phyloP scores from a whole-genome alignment of 2,113 vertebrate genomes.

The Muntiacus reevesi region DNA sequence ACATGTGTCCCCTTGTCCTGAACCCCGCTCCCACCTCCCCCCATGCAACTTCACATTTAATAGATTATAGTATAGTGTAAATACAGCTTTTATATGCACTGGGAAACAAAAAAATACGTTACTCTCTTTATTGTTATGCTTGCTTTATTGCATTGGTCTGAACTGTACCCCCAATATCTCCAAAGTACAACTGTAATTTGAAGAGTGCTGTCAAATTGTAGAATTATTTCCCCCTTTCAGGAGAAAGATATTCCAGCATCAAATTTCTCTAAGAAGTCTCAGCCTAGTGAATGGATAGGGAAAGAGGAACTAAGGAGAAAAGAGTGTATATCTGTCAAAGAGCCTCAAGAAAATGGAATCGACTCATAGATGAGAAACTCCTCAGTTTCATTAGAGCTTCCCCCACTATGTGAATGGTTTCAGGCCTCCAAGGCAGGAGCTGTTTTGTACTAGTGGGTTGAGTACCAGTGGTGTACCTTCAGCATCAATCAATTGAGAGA shows the following conservation, averaged over 20 bases:
- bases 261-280: not conserved
- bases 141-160: not conserved
- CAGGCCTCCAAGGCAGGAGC: not conserved
- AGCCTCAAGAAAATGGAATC: not conserved
- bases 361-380: not conserved
- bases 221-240: not conserved
- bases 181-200: not conserved
- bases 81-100: not conserved
- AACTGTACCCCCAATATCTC: not conserved
- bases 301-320: not conserved
- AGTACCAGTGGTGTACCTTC: not conserved
- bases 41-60: not conserved
- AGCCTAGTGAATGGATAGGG: not conserved
- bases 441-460: not conserved
- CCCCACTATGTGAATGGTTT: not conserved
- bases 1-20: not conserved
- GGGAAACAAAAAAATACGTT: not conserved
- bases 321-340: not conserved
- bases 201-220: not conserved
- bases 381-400: not conserved
- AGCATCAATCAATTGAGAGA: not conserved
- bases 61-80: not conserved
- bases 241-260: not conserved
- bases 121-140: not conserved
- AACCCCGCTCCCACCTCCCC: fast-evolving